Percentiles rank a stretch among this genome's conserved stretches.
phyloP scores from a whole-genome alignment of 2,113 vertebrate genomes.

The Carassius gibelio region DNA sequence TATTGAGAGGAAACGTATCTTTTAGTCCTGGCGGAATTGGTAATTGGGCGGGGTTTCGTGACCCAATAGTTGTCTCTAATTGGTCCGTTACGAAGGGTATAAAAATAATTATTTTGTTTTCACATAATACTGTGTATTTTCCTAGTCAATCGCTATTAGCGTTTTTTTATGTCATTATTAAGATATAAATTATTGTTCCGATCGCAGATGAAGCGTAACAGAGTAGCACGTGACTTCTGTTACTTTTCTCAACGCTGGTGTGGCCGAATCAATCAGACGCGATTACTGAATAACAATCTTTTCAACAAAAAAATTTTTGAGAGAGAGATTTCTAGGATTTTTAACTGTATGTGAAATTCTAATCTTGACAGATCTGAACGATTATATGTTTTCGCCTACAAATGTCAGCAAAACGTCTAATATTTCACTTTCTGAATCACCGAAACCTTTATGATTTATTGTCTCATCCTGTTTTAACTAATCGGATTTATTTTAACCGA shows the following conservation, averaged over 20 bases:
- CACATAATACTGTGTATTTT: neutral
- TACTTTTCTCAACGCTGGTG: slow-evolving; percentile 6
- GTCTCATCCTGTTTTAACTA: neutral
- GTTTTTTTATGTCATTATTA: fast-evolving
- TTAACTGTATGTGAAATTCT: no score
- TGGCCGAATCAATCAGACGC: neutral
- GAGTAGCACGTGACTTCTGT: neutral
- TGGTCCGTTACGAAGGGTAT: neutral
- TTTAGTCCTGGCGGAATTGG: no score
- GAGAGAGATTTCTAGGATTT: neutral
- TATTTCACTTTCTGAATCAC: neutral
- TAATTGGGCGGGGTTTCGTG: no score
- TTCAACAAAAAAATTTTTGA: neutral
- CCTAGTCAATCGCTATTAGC: neutral
- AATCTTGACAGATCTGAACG: neutral
- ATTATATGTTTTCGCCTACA: neutral
- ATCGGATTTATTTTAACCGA: neutral
- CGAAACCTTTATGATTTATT: neutral
- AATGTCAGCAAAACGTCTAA: neutral
- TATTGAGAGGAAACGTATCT: neutral
- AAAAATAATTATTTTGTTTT: neutral
- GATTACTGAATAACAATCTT: neutral
- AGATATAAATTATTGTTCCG: neutral
- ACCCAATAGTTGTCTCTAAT: no score
- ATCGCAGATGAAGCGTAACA: no score